These are phyloP conservation scores for Parnassius apollo DNA, from an alignment of 2,888 invertebrate genomes.

Conservation along the genomic window DNA sequence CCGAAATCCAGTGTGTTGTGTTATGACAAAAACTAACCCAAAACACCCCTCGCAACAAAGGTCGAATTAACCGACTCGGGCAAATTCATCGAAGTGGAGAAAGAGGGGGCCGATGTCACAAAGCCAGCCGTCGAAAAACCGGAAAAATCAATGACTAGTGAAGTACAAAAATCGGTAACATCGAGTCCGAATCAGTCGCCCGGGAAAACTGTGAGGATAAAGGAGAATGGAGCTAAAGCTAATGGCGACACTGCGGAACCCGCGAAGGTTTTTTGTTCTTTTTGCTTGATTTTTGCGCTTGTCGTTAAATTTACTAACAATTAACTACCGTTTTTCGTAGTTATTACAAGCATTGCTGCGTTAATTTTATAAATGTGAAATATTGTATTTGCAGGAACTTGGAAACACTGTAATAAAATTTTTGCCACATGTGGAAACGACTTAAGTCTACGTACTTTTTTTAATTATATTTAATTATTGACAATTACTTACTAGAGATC, in stretches of 20 bases:
- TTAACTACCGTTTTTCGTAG: background rate
- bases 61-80: conserved; percentile 77
- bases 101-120: conserved; percentile 45
- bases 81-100: conserved; percentile 78
- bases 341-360: too few relatives aligned
- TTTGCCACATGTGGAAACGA: too few relatives aligned
- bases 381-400: too few relatives aligned
- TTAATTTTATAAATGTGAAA: too few relatives aligned
- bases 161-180: conserved; percentile 40
- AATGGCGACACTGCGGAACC: conserved; percentile 53
- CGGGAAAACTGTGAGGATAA: conserved; percentile 69
- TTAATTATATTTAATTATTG: too few relatives aligned
- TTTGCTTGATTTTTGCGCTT: conserved; percentile 29
- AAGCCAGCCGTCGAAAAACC: conserved; percentile 32
- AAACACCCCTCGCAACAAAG: conserved; percentile 59
- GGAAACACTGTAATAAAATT: too few relatives aligned
- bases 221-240: conserved; percentile 63
- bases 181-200: conserved; percentile 65
- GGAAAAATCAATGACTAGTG: conserved; percentile 37
- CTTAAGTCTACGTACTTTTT: too few relatives aligned
- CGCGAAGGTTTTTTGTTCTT: conserved; percentile 40
- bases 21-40: conserved; percentile 55
- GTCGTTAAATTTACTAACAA: conserved; percentile 32
- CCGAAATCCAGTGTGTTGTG: conserved; percentile 49
- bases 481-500: too few relatives aligned